Percentiles rank a stretch among this genome's conserved stretches.
Evolutionary conservation across 2,797 vertebrate species (phyloP).

Genomic region (Urocyon cinereoargenteus): DNA sequence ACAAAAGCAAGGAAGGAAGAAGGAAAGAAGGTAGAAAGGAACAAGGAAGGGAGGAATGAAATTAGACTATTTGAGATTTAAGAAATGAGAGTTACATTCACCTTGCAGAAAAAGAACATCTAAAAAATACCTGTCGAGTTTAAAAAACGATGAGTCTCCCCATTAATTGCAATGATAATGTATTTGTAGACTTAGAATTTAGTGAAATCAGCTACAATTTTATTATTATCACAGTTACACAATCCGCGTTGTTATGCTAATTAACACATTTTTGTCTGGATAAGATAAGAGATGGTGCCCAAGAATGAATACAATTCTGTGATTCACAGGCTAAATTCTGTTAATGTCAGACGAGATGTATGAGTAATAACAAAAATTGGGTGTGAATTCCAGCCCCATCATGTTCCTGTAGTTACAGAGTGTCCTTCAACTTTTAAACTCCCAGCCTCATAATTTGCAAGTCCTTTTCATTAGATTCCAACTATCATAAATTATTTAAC

Average conservation of each 20-base stretch:
- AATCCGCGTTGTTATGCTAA: slow-evolving; percentile 78
- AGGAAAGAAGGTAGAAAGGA: neutral
- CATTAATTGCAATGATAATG: slow-evolving; percentile 38
- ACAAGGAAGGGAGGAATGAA: neutral
- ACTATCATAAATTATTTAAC: slow-evolving; percentile 59
- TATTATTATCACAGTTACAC: slow-evolving; percentile 64
- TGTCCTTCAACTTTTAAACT: slow-evolving; percentile 70
- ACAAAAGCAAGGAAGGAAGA: neutral
- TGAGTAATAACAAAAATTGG: slow-evolving; percentile 60
- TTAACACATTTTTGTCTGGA: slow-evolving; percentile 74
- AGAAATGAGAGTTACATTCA: neutral
- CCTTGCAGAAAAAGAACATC: neutral
- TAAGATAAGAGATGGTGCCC: slow-evolving; percentile 64
- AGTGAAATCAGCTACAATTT: slow-evolving; percentile 62
- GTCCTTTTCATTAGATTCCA: slow-evolving; percentile 54
- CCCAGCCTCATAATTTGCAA: slow-evolving; percentile 31
- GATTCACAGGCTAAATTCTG: slow-evolving; percentile 63
- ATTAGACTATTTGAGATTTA: neutral
- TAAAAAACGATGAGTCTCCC: slow-evolving; percentile 40
- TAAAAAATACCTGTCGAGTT: neutral
- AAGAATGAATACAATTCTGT: slow-evolving; percentile 44
- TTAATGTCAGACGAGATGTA: slow-evolving; percentile 63
- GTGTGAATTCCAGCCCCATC: slow-evolving; percentile 44
- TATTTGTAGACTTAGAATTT: slow-evolving; percentile 62
- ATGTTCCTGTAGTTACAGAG: neutral